Percentiles rank a stretch among this genome's conserved stretches.
Conservation (phyloP, 2,113 vertebrate genomes). For the Hippocampus zosterae region DNA sequence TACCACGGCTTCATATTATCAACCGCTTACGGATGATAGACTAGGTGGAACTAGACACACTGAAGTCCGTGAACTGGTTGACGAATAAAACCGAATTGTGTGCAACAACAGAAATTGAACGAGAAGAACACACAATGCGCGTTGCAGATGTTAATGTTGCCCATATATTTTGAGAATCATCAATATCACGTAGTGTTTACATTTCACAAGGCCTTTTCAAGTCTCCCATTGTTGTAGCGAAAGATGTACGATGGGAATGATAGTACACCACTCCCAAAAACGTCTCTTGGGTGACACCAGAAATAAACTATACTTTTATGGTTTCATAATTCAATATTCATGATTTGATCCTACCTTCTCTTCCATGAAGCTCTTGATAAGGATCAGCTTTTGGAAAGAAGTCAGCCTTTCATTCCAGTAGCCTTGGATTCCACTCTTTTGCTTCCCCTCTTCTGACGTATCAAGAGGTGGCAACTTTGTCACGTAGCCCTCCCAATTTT, state of each 20-base stretch:
- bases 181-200: neutral
- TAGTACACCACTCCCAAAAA: neutral
- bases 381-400: conserved; percentile 76
- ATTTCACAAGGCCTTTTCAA: neutral
- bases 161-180: neutral
- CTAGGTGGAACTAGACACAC: neutral
- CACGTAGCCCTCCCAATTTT: conserved; percentile 42
- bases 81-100: neutral
- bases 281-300: neutral
- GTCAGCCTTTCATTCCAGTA: conserved; percentile 63
- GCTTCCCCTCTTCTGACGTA: conserved; percentile 10
- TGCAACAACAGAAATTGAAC: neutral
- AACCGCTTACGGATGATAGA: neutral
- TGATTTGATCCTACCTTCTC: conserved; percentile 68
- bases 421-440: conserved; percentile 4
- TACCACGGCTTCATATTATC: conserved; percentile 59
- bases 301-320: neutral
- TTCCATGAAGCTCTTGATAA: conserved; percentile 77
- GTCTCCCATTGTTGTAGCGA: neutral
- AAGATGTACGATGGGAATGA: neutral
- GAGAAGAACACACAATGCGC: neutral
- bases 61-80: neutral
- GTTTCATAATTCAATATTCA: neutral
- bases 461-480: conserved; percentile 19
- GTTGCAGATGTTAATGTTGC: neutral